These are phyloP conservation scores for Virgularia gustaviana DNA, from an alignment of 92 coral and sea anemone species.

Conservation along the genomic window DNA sequence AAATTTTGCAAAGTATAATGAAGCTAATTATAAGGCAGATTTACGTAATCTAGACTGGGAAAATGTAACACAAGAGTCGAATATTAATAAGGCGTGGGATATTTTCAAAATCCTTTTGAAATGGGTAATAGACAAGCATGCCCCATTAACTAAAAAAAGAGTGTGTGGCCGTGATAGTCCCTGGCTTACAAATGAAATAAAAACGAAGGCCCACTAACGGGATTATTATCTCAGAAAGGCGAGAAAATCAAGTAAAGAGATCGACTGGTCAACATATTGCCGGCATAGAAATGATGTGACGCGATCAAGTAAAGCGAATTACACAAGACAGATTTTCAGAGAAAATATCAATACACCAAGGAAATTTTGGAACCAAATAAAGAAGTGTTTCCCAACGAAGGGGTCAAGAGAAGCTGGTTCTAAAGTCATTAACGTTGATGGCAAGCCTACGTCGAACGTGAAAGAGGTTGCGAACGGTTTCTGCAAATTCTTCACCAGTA, in stretches of 20 bases:
- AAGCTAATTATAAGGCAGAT: not conserved
- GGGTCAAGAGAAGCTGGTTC: not conserved
- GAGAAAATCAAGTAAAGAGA: slow-evolving; percentile 6
- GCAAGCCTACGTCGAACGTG: not conserved
- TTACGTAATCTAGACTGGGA: not conserved
- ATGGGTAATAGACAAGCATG: slow-evolving; percentile 37
- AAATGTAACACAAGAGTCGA: not conserved
- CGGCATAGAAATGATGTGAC: slow-evolving; percentile 13
- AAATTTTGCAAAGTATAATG: slow-evolving; percentile 14
- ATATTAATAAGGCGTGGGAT: slow-evolving; percentile 16
- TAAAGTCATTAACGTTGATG: slow-evolving; percentile 2
- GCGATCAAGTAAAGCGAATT: slow-evolving; percentile 1
- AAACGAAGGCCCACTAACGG: not conserved
- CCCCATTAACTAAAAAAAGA: slow-evolving; percentile 16
- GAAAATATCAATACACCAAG: slow-evolving; percentile 9
- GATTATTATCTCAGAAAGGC: slow-evolving; percentile 1
- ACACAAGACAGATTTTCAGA: slow-evolving; percentile 7
- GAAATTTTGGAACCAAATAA: slow-evolving; percentile 17
- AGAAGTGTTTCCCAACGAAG: slow-evolving; percentile 23
- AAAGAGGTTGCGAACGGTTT: slow-evolving; percentile 13
- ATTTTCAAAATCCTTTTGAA: slow-evolving; percentile 16
- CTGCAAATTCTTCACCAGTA: not conserved
- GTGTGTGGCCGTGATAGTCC: slow-evolving; percentile 21
- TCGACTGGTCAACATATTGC: slow-evolving; percentile 17
- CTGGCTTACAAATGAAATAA: slow-evolving; percentile 20